Conservation (phyloP, 1,140 invertebrate genomes). For the Gonatopus flavifemur region DNA sequence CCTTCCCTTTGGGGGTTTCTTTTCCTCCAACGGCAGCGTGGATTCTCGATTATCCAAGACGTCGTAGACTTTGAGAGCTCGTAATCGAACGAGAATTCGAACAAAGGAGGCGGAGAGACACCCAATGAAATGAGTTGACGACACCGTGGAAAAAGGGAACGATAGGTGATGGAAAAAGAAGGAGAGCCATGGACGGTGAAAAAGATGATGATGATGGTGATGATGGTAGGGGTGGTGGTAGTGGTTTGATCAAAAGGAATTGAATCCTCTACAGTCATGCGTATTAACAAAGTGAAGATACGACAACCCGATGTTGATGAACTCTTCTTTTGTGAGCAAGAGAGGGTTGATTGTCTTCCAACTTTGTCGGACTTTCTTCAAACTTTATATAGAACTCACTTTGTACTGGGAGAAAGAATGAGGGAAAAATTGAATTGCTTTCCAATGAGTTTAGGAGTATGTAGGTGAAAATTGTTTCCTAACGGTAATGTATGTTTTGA, state of each 20-base stretch:
- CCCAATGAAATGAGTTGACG: neutral
- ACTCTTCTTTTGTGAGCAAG: too few relatives aligned
- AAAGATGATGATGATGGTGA: too few relatives aligned
- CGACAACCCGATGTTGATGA: too few relatives aligned
- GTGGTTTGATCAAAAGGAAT: constrained; percentile 37
- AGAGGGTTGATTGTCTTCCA: neutral
- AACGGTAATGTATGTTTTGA: too few relatives aligned
- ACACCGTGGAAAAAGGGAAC: neutral
- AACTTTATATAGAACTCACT: too few relatives aligned
- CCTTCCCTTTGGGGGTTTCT: too few relatives aligned
- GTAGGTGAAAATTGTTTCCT: too few relatives aligned
- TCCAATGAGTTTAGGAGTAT: too few relatives aligned
- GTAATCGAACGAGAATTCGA: constrained; percentile 17
- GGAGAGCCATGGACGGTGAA: neutral
- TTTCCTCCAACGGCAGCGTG: neutral
- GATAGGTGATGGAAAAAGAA: neutral
- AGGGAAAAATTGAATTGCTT: too few relatives aligned
- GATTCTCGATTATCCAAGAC: constrained; percentile 27
- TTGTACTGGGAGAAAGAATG: too few relatives aligned
- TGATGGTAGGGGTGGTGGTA: neutral
- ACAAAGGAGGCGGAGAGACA: constrained; percentile 11
- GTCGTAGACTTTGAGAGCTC: constrained; percentile 18
- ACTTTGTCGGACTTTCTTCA: too few relatives aligned
- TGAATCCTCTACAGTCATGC: constrained; percentile 19
- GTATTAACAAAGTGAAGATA: constrained; percentile 26